Evolutionary conservation across 2,113 vertebrate genomes (phyloP), one percentile per base, ranked within the genome.

Genomic region (Serilophus lunatus): DNA sequence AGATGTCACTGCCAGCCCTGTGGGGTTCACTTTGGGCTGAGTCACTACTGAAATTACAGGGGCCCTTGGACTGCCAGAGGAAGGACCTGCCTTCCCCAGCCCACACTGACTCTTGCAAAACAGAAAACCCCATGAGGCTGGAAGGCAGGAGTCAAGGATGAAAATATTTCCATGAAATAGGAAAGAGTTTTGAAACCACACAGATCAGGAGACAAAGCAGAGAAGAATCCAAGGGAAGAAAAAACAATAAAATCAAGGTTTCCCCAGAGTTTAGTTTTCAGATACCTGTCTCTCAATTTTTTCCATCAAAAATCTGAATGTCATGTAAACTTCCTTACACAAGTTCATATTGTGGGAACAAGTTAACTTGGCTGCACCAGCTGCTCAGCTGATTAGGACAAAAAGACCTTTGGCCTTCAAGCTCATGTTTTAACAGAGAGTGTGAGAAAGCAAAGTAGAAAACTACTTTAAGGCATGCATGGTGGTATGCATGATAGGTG

Each of bases 41-140:
- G 54, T 95, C 66, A 50, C 49, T 20, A 0, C 57, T 74, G 71
- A 82, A 90, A 80, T 75, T 15, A 35, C 68, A 45, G 40, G 29
- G n/a, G 24, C 36, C 64, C 36, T 49, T 72, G 51, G 54, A 25
- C 63, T 50, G 45, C 7, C 0, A 0, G 42, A 53, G 51, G 61
- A 76, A 76, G 35, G 3, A 3, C 18, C 24, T 91, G 18, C 16
- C 70, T 71, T 54, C 66, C 28, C 18, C 35, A 42, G 36, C 68
- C 42, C 20, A 29, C 0, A 0, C 5, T 17, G 59, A 26, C 44
- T 54, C 53, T n/a, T 84, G 51, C 10, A 20, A 56, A 93, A 40
- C 59, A 56, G 47, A 69, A 66, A 70, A 72, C 56, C 5, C 2
- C 23, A 16, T 3, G 10, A 45, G 44, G 40, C 38, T 82, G 56